Base-by-base conservation (phyloP, 64 coral and sea anemone genomes). In the Actinia equina region DNA sequence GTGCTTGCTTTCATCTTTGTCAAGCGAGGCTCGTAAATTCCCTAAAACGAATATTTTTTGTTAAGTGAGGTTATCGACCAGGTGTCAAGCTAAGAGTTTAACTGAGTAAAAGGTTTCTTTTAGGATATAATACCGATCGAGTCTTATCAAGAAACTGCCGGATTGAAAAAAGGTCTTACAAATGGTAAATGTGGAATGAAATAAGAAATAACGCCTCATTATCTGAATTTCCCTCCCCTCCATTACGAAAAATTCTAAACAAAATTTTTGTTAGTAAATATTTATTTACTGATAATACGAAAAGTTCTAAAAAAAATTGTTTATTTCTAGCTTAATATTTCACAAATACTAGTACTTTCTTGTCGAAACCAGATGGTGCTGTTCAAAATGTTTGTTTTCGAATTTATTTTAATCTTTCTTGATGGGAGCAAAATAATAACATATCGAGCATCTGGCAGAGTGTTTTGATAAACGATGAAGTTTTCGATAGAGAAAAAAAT, bases 401-500 rank as follows among this genome's bases (percentile, higher is more conserved):
- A 15, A 74, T 1, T 41, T 74, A 41, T 41, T 26, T 26, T 74
- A 9, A 10, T 41, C 15, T 74, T 74, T 74, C 15, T 30, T 12
- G 13, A 74, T 41, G 69, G 13, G 22, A 30, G 69, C 22, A 41
- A 30, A 74, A 71, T 42, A 41, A 74, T n/a, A 74, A 13, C n/a
- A 23, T 23, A 74, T 74, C 26, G 41, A 74, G 25, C 14, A 74
- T 41, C 69, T 74, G 69, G 26, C 10, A 27, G 27, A 74, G 69
- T 74, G 69, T 74, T 74, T 74, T 74, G 69, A 74, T 74, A 69
- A 69, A n/a, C 59, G 15, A n/a, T 20, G 63, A 69, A 69, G 30
- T 42, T 30, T 74, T 41, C 26, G 69, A 74, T 74, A 74, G 13
- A 74, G n/a, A 27, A 41, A 5, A 2, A 41, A 30, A 74, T 14